These are phyloP conservation scores for Diorhabda elongata DNA, from an alignment of 1,140 invertebrate species.

Conservation along the genomic window DNA sequence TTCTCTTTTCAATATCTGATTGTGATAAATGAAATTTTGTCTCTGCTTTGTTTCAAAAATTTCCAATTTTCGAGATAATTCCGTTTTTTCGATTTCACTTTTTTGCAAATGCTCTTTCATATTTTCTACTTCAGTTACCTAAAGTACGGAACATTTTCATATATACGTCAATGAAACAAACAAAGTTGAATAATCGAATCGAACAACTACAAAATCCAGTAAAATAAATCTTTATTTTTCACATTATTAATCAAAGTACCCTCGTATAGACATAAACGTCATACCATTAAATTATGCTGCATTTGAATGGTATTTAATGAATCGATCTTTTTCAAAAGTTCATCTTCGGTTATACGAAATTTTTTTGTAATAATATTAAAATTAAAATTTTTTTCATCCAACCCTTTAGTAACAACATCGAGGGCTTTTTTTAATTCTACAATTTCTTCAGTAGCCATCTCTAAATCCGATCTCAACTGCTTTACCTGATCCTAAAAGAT, in stretches of 20 bases:
- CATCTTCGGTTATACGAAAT: not conserved
- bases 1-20: conserved; percentile 8
- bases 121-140: conserved; percentile 10
- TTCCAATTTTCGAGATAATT: conserved; percentile 8
- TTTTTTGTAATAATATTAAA: conserved; percentile 4
- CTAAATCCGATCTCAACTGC: conserved; percentile 5
- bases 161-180: not conserved
- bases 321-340: conserved; percentile 5
- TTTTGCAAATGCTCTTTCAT: conserved; percentile 8
- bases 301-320: conserved; percentile 4
- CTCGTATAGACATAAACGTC: not conserved
- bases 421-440: conserved; percentile 5
- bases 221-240: not conserved
- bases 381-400: conserved; percentile 11
- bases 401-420: not conserved
- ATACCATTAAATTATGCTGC: conserved; percentile 14
- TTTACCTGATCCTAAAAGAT: conserved; percentile 12
- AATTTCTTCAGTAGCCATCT: conserved; percentile 1
- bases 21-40: conserved; percentile 11
- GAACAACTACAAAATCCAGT: not conserved
- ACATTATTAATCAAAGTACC: not conserved
- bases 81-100: conserved; percentile 4
- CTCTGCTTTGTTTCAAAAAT: conserved; percentile 13
- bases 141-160: not conserved
- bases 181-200: not conserved